A percentile compares a stretch with the other conserved stretches of the same genome.
Conservation (phyloP, 2,888 invertebrate genomes). For the Pecten maximus region DNA sequence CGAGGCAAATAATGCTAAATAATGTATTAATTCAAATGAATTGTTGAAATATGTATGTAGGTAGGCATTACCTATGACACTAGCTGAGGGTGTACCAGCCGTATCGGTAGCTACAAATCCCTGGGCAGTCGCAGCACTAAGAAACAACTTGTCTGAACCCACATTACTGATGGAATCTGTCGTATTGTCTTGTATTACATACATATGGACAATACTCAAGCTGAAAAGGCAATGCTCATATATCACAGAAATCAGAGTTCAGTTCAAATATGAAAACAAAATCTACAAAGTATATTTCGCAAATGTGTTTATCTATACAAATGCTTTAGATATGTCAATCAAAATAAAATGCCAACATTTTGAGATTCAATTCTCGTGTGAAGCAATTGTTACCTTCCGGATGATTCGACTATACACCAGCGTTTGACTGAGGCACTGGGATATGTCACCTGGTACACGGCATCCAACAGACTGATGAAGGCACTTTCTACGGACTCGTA, state of each 20-base stretch:
- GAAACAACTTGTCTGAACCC: constrained; percentile 58
- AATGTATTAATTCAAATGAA: too few species aligned
- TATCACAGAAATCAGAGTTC: too few species aligned
- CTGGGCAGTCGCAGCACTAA: constrained; percentile 62
- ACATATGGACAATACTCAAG: constrained; percentile 50
- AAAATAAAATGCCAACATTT: too few species aligned
- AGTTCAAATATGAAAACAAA: too few species aligned
- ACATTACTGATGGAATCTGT: constrained; percentile 57
- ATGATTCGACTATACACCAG: constrained; percentile 69
- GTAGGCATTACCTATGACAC: background rate
- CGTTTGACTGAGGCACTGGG: constrained; percentile 62
- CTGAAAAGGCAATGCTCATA: background rate
- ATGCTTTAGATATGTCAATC: too few species aligned
- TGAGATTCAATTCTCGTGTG: background rate
- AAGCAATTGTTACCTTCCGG: constrained; percentile 22
- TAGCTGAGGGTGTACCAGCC: constrained; percentile 59
- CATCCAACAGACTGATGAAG: constrained; percentile 66
- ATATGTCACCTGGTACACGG: constrained; percentile 60
- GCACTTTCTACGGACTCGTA: constrained; percentile 60
- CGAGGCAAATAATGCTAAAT: too few species aligned
- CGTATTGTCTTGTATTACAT: constrained; percentile 56
- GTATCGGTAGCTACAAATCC: constrained; percentile 64
- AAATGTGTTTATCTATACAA: too few species aligned
- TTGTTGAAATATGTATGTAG: too few species aligned
- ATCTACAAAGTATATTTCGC: too few species aligned